Base-by-base conservation (phyloP, 2,888 invertebrate species). In the Drosophila buzzatii region DNA sequence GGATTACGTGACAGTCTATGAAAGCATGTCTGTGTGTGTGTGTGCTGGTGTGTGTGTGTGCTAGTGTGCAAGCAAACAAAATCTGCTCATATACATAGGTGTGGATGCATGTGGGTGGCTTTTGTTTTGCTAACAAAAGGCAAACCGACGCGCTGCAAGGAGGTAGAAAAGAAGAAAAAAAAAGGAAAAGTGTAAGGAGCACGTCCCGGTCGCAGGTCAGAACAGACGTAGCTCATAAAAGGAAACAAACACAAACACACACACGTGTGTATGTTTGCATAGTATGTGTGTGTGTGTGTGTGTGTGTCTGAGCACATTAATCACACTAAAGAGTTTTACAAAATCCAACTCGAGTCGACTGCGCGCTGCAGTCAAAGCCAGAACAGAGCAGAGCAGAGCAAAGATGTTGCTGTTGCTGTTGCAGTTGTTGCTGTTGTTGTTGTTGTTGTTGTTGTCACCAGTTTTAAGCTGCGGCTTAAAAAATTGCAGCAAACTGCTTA, bases 121-220 rank as follows among this genome's bases (percentile, higher is more conserved):
- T 85, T 85, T 85, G 90, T 90, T 90, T 75, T 75, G 75, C 72
- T 78, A 90, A 85, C 90, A 90, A 85, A 85, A 82, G 33, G 77
- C 81, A 73, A 76, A 73, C 73, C 71, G 85, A 69, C 64, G 62
- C 58, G 61, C 70, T 59, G 33, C 51, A 33, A 51, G 51, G 3
- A 52, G 49, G 10, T 9, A 16, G 31, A n/a, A 47, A 45, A 1
- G 64, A 42, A 18, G 12, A 5, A 55, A n/a, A 51, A 52, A 86
- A 85, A 85, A 85, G 78, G 85, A 90, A 85, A 90, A 90, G 90
- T 90, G 86, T 88, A 85, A 88, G 90, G 86, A 85, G 83, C 89
- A 85, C 85, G 88, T 85, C 72, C 76, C 73, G 85, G 85, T 84
- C 87, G 79, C 76, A 87, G 88, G 70, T 73, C 84, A 89, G 85